These are phyloP conservation scores for Epinephelus coioides DNA, from an alignment of 2,797 vertebrate species.

Conservation along the genomic window DNA sequence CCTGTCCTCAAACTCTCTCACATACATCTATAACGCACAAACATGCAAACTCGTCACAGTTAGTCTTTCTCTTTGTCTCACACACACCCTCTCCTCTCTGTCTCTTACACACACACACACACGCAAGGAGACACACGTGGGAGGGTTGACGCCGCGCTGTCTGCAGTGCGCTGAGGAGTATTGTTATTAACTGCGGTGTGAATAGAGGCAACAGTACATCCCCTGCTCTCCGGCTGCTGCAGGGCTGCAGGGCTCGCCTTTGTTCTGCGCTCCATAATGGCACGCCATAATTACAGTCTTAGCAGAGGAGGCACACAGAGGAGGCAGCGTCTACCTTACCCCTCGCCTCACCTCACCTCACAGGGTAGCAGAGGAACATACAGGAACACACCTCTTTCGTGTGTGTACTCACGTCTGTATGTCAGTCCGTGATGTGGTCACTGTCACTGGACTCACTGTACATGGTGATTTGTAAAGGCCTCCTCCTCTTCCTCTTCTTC, in stretches of 20 bases:
- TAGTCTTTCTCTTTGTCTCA: slow-evolving; percentile 42
- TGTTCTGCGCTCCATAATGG: slow-evolving; percentile 82
- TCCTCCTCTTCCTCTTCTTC: too few relatives aligned
- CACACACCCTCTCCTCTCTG: slow-evolving; percentile 40
- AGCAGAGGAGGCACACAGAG: slow-evolving; percentile 52
- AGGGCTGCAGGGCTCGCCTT: slow-evolving; percentile 82
- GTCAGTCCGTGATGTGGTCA: slow-evolving; percentile 5
- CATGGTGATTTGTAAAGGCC: not conserved
- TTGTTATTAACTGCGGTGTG: slow-evolving; percentile 85
- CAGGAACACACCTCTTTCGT: slow-evolving; percentile 6
- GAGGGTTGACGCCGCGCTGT: slow-evolving; percentile 84
- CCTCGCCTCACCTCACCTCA: slow-evolving; percentile 64
- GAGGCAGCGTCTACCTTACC: slow-evolving; percentile 61
- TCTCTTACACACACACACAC: slow-evolving; percentile 45
- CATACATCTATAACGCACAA: slow-evolving; percentile 4
- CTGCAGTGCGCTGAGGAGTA: slow-evolving; percentile 80
- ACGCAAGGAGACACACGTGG: slow-evolving; percentile 73
- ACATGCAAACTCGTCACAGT: slow-evolving; percentile 30
- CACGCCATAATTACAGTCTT: slow-evolving; percentile 84
- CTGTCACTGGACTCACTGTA: not conserved
- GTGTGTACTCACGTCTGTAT: slow-evolving; percentile 11
- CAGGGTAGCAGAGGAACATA: slow-evolving; percentile 33
- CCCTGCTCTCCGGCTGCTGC: slow-evolving; percentile 74
- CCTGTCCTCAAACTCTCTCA: slow-evolving; percentile 18
- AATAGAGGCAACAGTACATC: slow-evolving; percentile 83